Conservation (phyloP, 2,797 vertebrate species). For the Hirundo rustica region DNA sequence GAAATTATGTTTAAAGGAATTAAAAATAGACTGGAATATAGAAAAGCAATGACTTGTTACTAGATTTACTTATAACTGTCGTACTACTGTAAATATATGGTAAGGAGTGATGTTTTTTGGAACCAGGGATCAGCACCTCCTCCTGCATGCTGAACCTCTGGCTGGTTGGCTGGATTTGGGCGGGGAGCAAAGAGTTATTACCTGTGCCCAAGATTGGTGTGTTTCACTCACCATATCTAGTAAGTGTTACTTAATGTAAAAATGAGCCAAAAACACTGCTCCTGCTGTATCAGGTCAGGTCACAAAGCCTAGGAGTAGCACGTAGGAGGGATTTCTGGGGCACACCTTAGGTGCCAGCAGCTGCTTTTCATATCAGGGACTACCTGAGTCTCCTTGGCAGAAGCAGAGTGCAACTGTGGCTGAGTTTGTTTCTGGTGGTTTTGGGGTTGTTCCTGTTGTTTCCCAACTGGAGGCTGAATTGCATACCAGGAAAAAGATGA, state of each 20-base stretch:
- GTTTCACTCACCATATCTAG: neutral
- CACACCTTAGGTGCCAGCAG: neutral
- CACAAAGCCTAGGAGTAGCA: neutral
- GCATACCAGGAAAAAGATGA: neutral
- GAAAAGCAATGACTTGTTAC: neutral
- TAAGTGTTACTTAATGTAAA: neutral
- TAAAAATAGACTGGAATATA: neutral
- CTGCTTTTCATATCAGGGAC: neutral
- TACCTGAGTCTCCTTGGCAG: neutral
- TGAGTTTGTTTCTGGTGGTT: neutral
- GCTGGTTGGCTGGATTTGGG: neutral
- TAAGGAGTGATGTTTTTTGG: neutral
- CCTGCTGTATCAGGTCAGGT: neutral
- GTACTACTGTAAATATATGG: neutral
- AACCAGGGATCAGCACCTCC: accelerated
- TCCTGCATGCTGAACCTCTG: neutral
- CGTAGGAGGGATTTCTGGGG: neutral
- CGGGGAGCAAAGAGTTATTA: neutral
- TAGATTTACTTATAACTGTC: neutral
- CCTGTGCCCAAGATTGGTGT: neutral
- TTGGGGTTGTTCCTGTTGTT: neutral
- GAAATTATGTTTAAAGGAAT: neutral
- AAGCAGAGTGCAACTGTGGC: neutral
- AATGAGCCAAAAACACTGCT: accelerated
- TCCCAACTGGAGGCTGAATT: neutral